These are phyloP conservation scores for Caenorhabditis doughertyi DNA, from an alignment of 2,888 invertebrate species.

Conservation along the genomic window DNA sequence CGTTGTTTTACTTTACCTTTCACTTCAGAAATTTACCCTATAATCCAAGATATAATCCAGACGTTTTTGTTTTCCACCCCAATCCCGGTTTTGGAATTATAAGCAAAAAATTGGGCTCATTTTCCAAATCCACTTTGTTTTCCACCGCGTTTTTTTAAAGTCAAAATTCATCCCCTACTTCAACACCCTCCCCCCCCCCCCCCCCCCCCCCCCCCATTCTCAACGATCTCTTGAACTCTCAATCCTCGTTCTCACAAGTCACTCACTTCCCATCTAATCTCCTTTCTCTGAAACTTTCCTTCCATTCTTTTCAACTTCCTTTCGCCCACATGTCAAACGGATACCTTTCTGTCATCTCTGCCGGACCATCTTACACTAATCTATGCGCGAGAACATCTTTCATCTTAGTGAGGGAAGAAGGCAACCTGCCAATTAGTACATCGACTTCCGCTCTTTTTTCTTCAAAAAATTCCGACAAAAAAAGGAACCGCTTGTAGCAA, in stretches of 20 bases:
- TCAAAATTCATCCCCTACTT: background rate
- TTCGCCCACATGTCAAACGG: constrained; percentile 2
- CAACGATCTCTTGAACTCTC: background rate
- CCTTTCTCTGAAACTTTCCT: background rate
- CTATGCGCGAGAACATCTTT: constrained; percentile 51
- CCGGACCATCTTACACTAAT: background rate
- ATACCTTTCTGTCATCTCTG: background rate
- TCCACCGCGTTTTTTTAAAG: too few species aligned
- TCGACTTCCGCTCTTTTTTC: constrained; percentile 26
- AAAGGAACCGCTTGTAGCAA: constrained; percentile 23
- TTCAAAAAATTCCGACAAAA: background rate
- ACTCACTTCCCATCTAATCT: background rate
- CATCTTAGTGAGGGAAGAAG: background rate
- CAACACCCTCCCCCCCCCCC: background rate
- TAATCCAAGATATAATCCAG: too few species aligned
- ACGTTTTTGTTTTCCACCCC: too few species aligned
- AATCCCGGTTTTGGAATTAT: too few species aligned
- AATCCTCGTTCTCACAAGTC: constrained; percentile 5
- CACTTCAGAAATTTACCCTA: too few species aligned
- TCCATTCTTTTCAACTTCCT: background rate
- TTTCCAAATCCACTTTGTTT: too few species aligned
- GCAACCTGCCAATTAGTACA: constrained; percentile 15
- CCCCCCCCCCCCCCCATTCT: background rate
- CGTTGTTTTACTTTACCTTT: too few species aligned
- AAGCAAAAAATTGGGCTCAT: too few species aligned